Conservation (phyloP, 2,113 vertebrate genomes). For the Callipepla californica region DNA sequence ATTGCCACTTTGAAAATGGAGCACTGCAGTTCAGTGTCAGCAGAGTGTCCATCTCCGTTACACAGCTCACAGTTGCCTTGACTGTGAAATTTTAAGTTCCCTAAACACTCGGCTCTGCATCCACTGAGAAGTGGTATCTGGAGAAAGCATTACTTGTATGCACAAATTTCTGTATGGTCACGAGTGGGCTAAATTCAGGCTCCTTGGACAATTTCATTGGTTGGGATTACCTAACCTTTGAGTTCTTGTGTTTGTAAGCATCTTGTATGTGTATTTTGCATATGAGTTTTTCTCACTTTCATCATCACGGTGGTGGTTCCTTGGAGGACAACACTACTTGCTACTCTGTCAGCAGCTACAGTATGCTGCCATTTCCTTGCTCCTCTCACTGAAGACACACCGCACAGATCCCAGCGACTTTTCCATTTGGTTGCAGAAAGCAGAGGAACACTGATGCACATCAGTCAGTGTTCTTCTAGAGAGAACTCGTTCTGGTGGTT, state of each 20-base stretch:
- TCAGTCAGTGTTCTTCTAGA: background rate
- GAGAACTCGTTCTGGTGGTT: background rate
- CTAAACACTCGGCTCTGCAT: background rate
- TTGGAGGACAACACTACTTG: background rate
- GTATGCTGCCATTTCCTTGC: background rate
- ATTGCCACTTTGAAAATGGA: background rate
- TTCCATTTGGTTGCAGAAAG: background rate
- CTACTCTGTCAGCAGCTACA: background rate
- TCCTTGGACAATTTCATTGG: background rate
- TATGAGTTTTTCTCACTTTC: background rate
- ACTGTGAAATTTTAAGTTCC: background rate
- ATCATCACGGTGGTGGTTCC: background rate
- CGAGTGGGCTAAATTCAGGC: background rate
- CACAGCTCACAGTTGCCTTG: background rate
- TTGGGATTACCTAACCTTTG: background rate
- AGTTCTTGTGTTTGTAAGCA: background rate
- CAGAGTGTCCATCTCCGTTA: accelerated
- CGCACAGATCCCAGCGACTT: background rate
- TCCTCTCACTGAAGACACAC: background rate
- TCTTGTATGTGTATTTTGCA: background rate
- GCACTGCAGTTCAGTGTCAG: background rate
- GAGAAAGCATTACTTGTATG: background rate
- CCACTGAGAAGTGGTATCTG: background rate
- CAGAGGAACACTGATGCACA: background rate
- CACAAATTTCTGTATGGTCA: background rate